phyloP scores from a whole-genome alignment of 2,113 vertebrate genomes.

The Coreoperca whiteheadi region DNA sequence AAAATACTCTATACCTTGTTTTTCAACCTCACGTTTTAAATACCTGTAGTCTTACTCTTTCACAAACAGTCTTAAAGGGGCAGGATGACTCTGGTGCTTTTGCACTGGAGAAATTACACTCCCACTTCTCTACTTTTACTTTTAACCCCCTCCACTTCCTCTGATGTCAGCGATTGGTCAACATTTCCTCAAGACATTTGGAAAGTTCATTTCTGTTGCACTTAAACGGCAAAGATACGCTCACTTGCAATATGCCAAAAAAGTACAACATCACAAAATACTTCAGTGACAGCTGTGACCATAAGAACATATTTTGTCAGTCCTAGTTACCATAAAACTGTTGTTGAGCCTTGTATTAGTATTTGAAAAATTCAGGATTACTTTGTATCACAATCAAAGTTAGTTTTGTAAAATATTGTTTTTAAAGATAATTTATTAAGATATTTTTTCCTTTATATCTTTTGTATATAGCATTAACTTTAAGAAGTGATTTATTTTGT shows the following conservation, averaged over 20 bases:
- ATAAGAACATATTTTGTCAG: slow-evolving; percentile 59
- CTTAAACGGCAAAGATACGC: slow-evolving; percentile 58
- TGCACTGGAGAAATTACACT: slow-evolving; percentile 45
- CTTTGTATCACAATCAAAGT: slow-evolving; percentile 74
- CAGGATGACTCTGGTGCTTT: slow-evolving; percentile 49
- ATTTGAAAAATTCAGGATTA: slow-evolving; percentile 73
- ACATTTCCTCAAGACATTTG: slow-evolving; percentile 59
- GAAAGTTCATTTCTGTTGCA: slow-evolving; percentile 67
- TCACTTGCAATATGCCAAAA: slow-evolving; percentile 56
- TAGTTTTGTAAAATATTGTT: slow-evolving; percentile 83
- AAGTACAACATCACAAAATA: slow-evolving; percentile 46
- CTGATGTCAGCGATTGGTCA: slow-evolving; percentile 55
- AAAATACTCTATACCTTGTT: slow-evolving; percentile 74
- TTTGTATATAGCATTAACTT: slow-evolving; percentile 82
- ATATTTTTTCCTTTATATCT: slow-evolving; percentile 71
- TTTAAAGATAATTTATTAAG: slow-evolving; percentile 85
- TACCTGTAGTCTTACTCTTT: slow-evolving; percentile 48
- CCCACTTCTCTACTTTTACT: slow-evolving; percentile 33
- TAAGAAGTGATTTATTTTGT: slow-evolving; percentile 74
- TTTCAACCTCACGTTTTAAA: slow-evolving; percentile 55
- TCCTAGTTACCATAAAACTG: slow-evolving; percentile 57
- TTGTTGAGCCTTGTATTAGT: slow-evolving; percentile 69
- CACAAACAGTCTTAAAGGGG: slow-evolving; percentile 42
- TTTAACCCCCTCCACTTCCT: slow-evolving; percentile 58
- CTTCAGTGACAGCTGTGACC: slow-evolving; percentile 75